phyloP scores from a whole-genome alignment of 1,140 invertebrate genomes.

The Globodera ellingtonae region DNA sequence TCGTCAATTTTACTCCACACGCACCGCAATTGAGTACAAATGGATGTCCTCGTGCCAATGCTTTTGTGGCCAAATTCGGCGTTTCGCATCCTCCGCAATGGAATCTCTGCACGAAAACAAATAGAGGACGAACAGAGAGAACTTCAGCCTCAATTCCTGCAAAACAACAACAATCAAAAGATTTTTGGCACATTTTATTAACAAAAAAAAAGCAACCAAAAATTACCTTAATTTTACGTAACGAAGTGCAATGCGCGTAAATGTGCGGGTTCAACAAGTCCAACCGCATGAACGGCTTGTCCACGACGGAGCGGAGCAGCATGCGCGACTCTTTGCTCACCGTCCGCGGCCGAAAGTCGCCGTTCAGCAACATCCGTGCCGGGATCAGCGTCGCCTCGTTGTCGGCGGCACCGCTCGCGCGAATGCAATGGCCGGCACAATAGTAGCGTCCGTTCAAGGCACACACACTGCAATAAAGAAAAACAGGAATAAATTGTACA shows the following conservation, averaged over 20 bases:
- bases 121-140: slow-evolving; percentile 66
- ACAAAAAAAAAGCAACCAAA: neutral
- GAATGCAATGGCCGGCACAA: slow-evolving; percentile 43
- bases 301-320: slow-evolving; percentile 63
- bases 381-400: slow-evolving; percentile 45
- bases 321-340: slow-evolving; percentile 63
- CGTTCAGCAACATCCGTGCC: slow-evolving; percentile 46
- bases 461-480: slow-evolving; percentile 34
- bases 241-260: slow-evolving; percentile 65
- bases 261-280: slow-evolving; percentile 65
- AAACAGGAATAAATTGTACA: slow-evolving; percentile 23
- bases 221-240: slow-evolving; percentile 64
- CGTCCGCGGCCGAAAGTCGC: slow-evolving; percentile 40
- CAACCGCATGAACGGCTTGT: slow-evolving; percentile 66
- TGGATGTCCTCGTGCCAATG: slow-evolving; percentile 66
- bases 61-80: slow-evolving; percentile 66
- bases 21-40: slow-evolving; percentile 66
- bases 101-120: slow-evolving; percentile 67
- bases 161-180: neutral
- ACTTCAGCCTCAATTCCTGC: slow-evolving; percentile 64
- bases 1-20: slow-evolving; percentile 34
- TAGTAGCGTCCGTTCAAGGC: slow-evolving; percentile 45
- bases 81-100: slow-evolving; percentile 66
- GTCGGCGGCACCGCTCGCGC: slow-evolving; percentile 14
- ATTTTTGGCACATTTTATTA: neutral